Evolutionary conservation across 2,797 vertebrate species (phyloP), one percentile per base, ranked within the genome.

Genomic region (Gymnothorax javanicus): DNA sequence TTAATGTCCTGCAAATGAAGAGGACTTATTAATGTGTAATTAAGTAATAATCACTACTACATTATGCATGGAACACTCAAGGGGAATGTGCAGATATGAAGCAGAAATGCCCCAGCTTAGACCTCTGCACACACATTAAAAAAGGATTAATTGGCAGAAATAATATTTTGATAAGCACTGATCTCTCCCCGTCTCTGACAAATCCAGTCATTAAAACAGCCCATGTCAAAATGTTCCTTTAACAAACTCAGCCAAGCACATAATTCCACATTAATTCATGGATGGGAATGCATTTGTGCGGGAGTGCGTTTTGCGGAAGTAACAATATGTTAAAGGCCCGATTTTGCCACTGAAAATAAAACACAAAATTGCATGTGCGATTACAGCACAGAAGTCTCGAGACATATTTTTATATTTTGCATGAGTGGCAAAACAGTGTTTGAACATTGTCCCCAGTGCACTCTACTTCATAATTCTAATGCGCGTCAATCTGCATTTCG

Each of bases 1-100:
- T 96, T 96, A 96, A 96, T 96, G 96, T 96, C 95, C 96, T 95
- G 95, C 94, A 96, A 96, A 96, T 96, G 95, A 96, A 96, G 96
- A 93, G 92, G 95, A 96, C 96, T 96, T 96, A 96, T 96, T 96
- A 96, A 96, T 96, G 95, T 95, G 95, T 96, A 96, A 96, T 96
- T 96, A 96, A 96, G 96, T 96, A 96, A 96, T 96, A 96, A 96
- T 96, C 95, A 96, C 96, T 93, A 91, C 95, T 96, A 95, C 94
- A 96, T 96, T 96, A 96, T 96, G 94, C 95, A 96, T 96, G 95
- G 95, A 94, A 95, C 92, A 94, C 95, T 95, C 95, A 58, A 91
- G 95, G 95, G 96, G 94, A 92, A 89, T 2, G 89, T 89, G 86
- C 84, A 92, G 91, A 91, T 93, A 91, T 90, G 91, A 90, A 92